Conservation (phyloP, 2,113 vertebrate species). For the Chloropsis hardwickii region DNA sequence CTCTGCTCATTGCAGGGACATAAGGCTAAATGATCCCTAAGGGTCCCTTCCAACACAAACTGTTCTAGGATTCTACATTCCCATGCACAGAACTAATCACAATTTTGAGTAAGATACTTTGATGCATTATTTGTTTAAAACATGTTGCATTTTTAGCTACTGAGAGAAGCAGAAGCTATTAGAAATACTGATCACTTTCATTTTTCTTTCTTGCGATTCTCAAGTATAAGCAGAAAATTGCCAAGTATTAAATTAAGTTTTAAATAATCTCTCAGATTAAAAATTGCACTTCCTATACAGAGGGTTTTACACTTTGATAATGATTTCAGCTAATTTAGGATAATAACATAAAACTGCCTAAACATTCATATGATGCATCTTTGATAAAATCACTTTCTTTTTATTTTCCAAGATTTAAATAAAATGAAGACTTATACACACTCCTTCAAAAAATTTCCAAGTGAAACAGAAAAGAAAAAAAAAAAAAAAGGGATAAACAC, state of each 20-base stretch:
- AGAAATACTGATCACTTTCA: neutral
- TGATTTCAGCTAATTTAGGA: neutral
- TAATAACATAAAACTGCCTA: neutral
- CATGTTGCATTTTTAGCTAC: neutral
- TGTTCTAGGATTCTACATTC: neutral
- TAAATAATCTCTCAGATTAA: neutral
- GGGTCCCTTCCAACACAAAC: neutral
- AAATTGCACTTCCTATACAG: neutral
- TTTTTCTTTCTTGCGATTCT: neutral
- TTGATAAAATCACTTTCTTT: neutral
- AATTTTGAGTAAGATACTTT: neutral
- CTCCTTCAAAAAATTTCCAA: neutral
- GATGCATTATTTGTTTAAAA: neutral
- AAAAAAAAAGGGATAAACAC: neutral
- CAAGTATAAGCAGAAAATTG: neutral
- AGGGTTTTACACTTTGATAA: neutral
- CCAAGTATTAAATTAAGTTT: neutral
- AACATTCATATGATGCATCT: neutral
- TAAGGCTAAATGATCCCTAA: neutral
- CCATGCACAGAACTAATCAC: neutral
- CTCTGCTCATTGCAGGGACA: neutral
- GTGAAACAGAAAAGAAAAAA: neutral
- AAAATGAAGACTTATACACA: neutral
- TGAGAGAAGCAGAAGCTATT: neutral
- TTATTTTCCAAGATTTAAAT: neutral